Base-by-base conservation (phyloP, 2,888 invertebrate genomes). In the Agriopis marginaria region DNA sequence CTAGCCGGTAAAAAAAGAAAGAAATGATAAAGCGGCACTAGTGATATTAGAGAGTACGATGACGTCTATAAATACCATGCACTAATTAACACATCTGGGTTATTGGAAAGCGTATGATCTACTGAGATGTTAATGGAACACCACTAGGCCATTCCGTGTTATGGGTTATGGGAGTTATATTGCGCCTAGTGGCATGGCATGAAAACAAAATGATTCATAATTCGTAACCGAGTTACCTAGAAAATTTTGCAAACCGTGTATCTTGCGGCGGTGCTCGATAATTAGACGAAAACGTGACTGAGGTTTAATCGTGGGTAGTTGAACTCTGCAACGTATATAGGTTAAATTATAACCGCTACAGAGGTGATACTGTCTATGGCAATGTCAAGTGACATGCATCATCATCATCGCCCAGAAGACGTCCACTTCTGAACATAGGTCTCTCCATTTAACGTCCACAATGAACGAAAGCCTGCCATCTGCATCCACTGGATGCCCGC, bases 161-260 rank as follows among this genome's bases (percentile, higher is more conserved):
- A 44, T 55, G 42, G 50, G 11, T 32, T 32, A 32, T 12, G 5
- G 10, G 7, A 23, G 23, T 8, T 9, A 4, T 14, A 32, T 40
- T n/a, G 9, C 12, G 23, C 1, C 42, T 17, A 40, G 5, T 14
- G 14, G 9, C 12, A 50, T n/a, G n/a, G 40, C 17, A 45, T 56
- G 40, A 63, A 63, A 66, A 61, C 58, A 70, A 49, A 14, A 62
- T 70, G 63, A 70, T 40, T 70, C 66, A 66, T 66, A 59, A 56
- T 14, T 51, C 58, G 62, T 70, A 70, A 70, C 66, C 70, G 59
- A 70, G 66, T 66, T 60, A 66, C 70, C 70, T 54, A 70, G 63
- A 61, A 56, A 42, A 45, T 40, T 55, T 55, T 17, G 53, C 17
- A 42, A 50, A 61, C 51, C 32, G 14, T 45, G 60, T 63, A 45